Evolutionary conservation across 2,797 vertebrate genomes (phyloP).

Genomic region (Leptatherina wallacei): DNA sequence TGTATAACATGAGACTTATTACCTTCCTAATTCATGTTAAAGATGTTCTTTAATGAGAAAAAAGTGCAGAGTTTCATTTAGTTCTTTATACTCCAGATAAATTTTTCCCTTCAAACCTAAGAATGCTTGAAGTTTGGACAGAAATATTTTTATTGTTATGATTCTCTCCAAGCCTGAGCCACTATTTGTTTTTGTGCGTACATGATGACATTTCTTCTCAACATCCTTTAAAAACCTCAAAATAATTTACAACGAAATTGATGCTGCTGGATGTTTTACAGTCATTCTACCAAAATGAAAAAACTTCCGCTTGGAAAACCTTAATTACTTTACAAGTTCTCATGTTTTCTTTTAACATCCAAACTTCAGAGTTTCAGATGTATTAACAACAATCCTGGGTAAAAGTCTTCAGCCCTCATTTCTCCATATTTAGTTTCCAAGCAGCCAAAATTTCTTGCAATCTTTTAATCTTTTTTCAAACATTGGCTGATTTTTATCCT

Average conservation of each 20-base stretch:
- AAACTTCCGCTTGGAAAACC: background rate
- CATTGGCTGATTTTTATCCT: too few species aligned
- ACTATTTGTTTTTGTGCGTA: background rate
- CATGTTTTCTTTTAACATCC: background rate
- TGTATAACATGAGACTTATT: background rate
- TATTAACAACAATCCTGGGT: background rate
- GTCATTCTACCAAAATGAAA: background rate
- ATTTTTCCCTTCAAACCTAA: background rate
- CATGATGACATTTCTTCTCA: background rate
- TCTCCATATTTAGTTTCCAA: background rate
- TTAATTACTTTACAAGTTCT: background rate
- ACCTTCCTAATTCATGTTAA: background rate
- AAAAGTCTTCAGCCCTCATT: too few species aligned
- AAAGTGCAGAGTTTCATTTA: background rate
- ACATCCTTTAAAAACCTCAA: background rate
- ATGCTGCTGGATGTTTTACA: background rate
- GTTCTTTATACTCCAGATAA: background rate
- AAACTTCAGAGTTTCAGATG: background rate
- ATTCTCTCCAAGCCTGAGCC: background rate
- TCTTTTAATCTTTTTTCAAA: too few species aligned
- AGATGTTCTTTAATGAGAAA: background rate
- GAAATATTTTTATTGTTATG: background rate
- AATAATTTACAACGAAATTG: background rate
- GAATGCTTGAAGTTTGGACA: background rate
- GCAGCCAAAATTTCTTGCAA: background rate